Base-by-base conservation (phyloP, 2,797 vertebrate genomes). In the Adelosebastes latens region DNA sequence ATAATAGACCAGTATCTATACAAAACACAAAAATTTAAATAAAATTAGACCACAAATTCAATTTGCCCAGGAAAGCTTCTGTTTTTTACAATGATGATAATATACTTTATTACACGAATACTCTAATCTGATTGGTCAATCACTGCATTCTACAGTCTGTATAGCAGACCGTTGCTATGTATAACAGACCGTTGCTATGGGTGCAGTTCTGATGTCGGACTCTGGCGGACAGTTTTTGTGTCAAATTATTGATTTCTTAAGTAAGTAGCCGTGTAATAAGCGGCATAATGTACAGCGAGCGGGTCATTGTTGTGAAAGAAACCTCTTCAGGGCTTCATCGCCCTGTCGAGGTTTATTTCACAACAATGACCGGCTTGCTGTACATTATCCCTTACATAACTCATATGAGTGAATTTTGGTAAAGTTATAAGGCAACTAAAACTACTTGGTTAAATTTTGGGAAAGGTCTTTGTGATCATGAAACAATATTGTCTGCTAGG, bases 271-370 rank as follows among this genome's bases (percentile, higher is more conserved):
- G 7, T 4, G 42, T 46, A 18, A 46, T 46, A 18, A 18, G 42
- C 1, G 1, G 42, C 0, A 4, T 0, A 4, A 46, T 0, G 42
- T 46, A 18, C 42, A 18, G 16, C 16, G 12, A 42, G 39, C 6
- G 2, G 39, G 39, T 42, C 39, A 42, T 1, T 42, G 39, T 42
- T 42, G 39, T 42, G 39, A 16, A 42, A 42, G 5, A 42, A 42
- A 42, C 14, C 7, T 1, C 32, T 9, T 8, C 8, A 6, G 31
- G 3, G 31, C 6, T 1, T 3, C 29, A 4, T 29, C 36, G 34
- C 34, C 34, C 34, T 36, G 34, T 2, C 1, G 36, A 13, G 39
- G 39, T 42, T 42, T 42, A 0, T 1, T 46, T 16, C 39, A 46
- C 39, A 46, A 3, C 3, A 46, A 8, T 46, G 42, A 18, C 14